A percentile compares a stretch with the other conserved stretches of the same genome.
Evolutionary conservation across 2,113 vertebrate species (phyloP).

Genomic region (Ginglymostoma cirratum): DNA sequence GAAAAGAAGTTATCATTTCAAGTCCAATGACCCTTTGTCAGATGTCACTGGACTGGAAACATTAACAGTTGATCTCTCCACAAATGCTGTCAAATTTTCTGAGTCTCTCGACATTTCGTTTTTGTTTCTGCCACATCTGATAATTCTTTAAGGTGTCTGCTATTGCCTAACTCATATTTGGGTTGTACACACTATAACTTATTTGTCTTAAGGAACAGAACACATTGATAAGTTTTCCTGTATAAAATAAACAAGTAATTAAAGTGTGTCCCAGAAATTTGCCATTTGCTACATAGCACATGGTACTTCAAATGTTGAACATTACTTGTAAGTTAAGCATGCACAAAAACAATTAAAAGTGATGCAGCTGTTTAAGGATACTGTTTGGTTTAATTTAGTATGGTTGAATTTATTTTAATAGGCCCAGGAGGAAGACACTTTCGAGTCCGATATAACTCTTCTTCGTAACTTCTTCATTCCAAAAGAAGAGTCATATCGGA

Average conservation of each 20-base stretch:
- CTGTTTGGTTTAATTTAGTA: background rate
- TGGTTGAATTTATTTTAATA: background rate
- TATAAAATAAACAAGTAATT: conserved; percentile 11
- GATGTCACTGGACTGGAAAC: too few relatives aligned
- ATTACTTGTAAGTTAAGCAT: background rate
- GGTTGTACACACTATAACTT: conserved; percentile 22
- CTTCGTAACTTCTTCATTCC: too few relatives aligned
- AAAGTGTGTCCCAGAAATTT: background rate
- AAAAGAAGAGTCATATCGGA: too few relatives aligned
- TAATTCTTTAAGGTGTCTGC: background rate
- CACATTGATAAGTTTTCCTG: background rate
- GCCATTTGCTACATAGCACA: background rate
- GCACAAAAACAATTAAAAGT: background rate
- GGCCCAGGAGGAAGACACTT: too few relatives aligned
- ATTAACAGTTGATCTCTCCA: too few relatives aligned
- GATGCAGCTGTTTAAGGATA: background rate
- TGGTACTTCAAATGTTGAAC: background rate
- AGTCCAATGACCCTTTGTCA: too few relatives aligned
- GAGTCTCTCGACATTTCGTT: too few relatives aligned
- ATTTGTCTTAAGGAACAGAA: background rate
- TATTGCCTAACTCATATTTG: background rate
- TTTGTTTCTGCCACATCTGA: background rate
- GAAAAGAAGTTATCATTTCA: too few relatives aligned
- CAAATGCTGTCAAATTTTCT: too few relatives aligned
- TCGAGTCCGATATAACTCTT: too few relatives aligned